phyloP scores from a whole-genome alignment of 2,888 invertebrate species.

The Himalopsyche anomala region DNA sequence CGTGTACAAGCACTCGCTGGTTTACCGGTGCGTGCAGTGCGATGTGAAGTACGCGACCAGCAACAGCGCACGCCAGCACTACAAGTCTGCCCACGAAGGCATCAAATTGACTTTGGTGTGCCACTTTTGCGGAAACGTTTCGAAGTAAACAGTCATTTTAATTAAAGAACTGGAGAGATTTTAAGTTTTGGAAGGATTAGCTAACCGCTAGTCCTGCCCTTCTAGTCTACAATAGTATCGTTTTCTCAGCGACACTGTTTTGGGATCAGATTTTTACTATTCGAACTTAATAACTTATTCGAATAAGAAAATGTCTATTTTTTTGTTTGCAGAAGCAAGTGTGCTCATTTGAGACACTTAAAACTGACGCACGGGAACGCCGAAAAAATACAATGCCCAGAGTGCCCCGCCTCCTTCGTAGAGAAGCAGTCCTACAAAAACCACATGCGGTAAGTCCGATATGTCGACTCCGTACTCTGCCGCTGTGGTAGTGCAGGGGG shows the following conservation, averaged over 20 bases:
- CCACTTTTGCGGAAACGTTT: not conserved
- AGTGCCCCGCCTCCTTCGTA: not conserved
- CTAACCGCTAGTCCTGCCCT: too few relatives aligned
- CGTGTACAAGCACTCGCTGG: slow-evolving; percentile 12
- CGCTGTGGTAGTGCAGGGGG: too few relatives aligned
- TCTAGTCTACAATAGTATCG: too few relatives aligned
- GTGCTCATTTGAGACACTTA: not conserved
- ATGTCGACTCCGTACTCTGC: too few relatives aligned
- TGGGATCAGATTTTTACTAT: too few relatives aligned
- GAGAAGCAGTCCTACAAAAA: not conserved
- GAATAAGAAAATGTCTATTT: not conserved
- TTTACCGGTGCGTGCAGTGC: not conserved
- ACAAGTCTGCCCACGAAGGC: not conserved
- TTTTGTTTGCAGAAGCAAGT: not conserved
- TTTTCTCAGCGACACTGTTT: too few relatives aligned
- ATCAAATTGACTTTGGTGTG: not conserved
- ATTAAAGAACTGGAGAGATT: too few relatives aligned
- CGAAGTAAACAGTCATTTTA: too few relatives aligned
- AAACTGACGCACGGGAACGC: not conserved
- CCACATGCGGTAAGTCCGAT: not conserved
- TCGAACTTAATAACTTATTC: too few relatives aligned
- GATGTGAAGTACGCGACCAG: not conserved
- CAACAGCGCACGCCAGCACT: not conserved
- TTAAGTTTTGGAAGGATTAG: too few relatives aligned
- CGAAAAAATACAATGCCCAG: not conserved